Evolutionary conservation across 1,140 invertebrate species (phyloP).

Genomic region (Zaprionus taronus): DNA sequence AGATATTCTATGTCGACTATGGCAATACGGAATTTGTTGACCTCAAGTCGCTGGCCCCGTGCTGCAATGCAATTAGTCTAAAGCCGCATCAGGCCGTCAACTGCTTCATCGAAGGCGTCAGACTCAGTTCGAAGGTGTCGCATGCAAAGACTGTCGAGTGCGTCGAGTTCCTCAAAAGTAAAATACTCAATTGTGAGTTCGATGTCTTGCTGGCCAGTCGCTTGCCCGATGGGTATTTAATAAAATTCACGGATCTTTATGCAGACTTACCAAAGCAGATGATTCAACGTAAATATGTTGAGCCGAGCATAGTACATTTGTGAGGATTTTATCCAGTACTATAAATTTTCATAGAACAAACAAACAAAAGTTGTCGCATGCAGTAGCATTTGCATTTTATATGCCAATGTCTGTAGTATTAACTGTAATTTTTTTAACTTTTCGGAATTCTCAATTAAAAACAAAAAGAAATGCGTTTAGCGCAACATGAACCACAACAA

Average conservation of each 20-base stretch:
- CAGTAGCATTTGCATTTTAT: background rate
- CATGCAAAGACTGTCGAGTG: constrained; percentile 24
- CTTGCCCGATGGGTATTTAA: constrained; percentile 46
- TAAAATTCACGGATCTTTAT: constrained; percentile 33
- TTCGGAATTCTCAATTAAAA: too few species aligned
- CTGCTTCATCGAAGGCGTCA: constrained; percentile 58
- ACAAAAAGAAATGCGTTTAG: too few species aligned
- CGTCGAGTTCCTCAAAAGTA: constrained; percentile 55
- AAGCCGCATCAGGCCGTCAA: constrained; percentile 60
- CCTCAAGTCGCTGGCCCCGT: constrained; percentile 45
- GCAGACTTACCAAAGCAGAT: constrained; percentile 25
- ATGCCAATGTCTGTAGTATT: too few species aligned
- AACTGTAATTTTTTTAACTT: too few species aligned
- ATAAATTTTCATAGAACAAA: background rate
- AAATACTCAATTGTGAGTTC: constrained; percentile 46
- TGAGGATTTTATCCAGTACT: background rate
- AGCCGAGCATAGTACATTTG: background rate
- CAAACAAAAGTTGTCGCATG: background rate
- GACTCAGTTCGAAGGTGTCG: background rate
- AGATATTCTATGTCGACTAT: constrained; percentile 80
- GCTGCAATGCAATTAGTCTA: constrained; percentile 38
- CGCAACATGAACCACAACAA: too few species aligned
- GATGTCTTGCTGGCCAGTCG: constrained; percentile 43
- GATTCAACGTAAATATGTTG: constrained; percentile 41
- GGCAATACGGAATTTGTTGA: constrained; percentile 66